phyloP scores from a whole-genome alignment of 2,113 vertebrate species.

The Philantomba maxwellii region DNA sequence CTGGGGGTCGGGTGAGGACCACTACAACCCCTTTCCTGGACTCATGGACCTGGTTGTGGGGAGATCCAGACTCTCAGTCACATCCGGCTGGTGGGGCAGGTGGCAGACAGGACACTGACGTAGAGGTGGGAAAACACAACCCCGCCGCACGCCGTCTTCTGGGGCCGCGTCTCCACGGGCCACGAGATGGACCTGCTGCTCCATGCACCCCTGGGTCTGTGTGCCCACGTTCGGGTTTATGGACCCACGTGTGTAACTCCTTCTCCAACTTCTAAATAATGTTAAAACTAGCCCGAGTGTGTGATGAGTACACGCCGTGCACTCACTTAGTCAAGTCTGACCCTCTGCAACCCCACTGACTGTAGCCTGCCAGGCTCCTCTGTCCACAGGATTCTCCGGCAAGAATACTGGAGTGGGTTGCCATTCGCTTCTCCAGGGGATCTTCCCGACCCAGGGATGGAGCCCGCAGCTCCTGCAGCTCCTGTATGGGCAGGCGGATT shows the following conservation, averaged over 20 bases:
- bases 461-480: background rate
- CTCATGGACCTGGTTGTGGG: background rate
- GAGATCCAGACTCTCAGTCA: background rate
- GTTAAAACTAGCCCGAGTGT: background rate
- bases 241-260: accelerated
- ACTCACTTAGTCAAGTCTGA: background rate
- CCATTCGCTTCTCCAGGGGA: background rate
- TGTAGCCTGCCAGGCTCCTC: background rate
- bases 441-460: background rate
- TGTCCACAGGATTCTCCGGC: background rate
- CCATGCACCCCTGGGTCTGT: background rate
- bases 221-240: background rate
- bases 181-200: background rate
- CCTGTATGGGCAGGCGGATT: background rate
- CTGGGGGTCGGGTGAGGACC: background rate
- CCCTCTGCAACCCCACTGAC: background rate
- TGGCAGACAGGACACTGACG: accelerated
- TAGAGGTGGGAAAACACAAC: background rate
- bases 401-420: background rate
- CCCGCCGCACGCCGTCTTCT: accelerated
- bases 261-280: background rate
- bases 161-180: accelerated
- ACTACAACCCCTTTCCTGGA: background rate
- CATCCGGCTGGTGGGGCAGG: accelerated
- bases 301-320: accelerated